Conservation (phyloP, 2,888 invertebrate genomes). For the Hirtodrosophila confusa region DNA sequence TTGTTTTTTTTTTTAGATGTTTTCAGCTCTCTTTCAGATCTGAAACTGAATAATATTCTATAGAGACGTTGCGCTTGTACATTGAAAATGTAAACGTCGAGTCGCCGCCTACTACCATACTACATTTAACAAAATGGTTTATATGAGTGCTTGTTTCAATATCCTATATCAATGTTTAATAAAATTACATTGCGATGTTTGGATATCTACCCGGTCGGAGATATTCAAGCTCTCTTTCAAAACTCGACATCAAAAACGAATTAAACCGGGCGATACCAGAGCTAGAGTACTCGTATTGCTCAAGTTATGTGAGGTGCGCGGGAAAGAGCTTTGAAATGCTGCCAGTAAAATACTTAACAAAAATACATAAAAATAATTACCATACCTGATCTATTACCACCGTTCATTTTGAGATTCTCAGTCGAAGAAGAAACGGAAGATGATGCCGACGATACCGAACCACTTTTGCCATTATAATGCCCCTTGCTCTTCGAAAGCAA, state of each 20-base stretch:
- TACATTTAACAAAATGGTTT: too few relatives aligned
- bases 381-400: conserved; percentile 80
- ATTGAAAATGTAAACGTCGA: neutral
- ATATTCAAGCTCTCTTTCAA: too few relatives aligned
- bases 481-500: conserved; percentile 79
- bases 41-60: neutral
- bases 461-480: conserved; percentile 81
- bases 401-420: conserved; percentile 83
- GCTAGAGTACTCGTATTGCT: too few relatives aligned
- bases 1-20: neutral
- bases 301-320: too few relatives aligned
- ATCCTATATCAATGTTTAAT: neutral
- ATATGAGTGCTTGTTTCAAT: too few relatives aligned
- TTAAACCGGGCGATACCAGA: too few relatives aligned
- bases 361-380: neutral
- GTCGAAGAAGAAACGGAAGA: conserved; percentile 83
- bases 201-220: too few relatives aligned
- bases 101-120: conserved; percentile 1
- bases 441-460: conserved; percentile 81
- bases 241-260: too few relatives aligned
- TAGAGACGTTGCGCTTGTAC: neutral
- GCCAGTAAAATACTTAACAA: too few relatives aligned
- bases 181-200: too few relatives aligned
- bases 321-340: too few relatives aligned
- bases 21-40: conserved; percentile 1